These are phyloP conservation scores for Diarsia dahlii DNA, from an alignment of 2,888 invertebrate species.

Conservation along the genomic window DNA sequence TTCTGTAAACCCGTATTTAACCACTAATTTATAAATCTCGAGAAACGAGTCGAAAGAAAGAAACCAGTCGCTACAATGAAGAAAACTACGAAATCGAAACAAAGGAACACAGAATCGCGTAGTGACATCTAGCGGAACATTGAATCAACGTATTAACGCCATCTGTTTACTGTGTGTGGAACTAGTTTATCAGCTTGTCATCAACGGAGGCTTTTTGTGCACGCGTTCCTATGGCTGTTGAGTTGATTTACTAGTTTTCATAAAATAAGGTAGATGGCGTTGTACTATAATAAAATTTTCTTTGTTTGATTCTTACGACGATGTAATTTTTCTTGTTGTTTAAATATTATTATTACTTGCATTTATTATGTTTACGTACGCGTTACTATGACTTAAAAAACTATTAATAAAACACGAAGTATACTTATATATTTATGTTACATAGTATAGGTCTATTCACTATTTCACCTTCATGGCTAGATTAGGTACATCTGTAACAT, in stretches of 20 bases:
- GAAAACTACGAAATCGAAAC: background rate
- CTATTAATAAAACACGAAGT: background rate
- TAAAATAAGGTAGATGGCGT: constrained; percentile 27
- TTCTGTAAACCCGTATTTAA: background rate
- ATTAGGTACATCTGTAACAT: too few species aligned
- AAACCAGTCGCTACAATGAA: background rate
- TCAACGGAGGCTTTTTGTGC: background rate
- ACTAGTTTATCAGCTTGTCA: background rate
- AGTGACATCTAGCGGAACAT: constrained; percentile 58
- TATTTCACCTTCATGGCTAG: too few species aligned
- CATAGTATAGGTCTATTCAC: too few species aligned
- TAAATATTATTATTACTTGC: background rate
- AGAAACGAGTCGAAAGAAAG: background rate
- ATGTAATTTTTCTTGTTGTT: too few species aligned
- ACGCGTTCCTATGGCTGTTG: accelerated
- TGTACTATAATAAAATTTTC: background rate
- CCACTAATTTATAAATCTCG: background rate
- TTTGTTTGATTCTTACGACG: background rate
- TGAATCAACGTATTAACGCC: constrained; percentile 30
- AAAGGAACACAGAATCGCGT: background rate
- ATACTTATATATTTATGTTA: too few species aligned
- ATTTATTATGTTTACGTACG: background rate
- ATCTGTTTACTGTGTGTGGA: constrained; percentile 24
- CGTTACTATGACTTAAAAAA: background rate
- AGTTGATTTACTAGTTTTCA: background rate